Evolutionary conservation across 2,797 vertebrate genomes (phyloP).

Genomic region (Neoniphon sammara): DNA sequence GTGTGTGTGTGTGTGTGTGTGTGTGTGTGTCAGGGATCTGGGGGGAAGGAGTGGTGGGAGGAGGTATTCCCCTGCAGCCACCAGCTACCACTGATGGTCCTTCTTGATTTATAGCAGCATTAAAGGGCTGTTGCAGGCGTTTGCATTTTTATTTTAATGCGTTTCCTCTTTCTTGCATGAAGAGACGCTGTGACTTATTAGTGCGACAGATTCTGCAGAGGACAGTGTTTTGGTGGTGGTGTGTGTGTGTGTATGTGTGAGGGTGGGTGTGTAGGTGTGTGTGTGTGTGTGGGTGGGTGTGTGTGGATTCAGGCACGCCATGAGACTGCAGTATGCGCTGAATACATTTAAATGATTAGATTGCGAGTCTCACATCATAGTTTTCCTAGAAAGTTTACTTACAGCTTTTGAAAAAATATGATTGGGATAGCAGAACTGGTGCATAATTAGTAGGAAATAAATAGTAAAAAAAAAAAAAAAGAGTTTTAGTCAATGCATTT

Average conservation of each 20-base stretch:
- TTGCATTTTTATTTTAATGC: conserved; percentile 75
- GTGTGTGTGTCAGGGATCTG: conserved; percentile 27
- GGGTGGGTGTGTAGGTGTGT: conserved; percentile 15
- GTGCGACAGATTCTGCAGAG: conserved; percentile 60
- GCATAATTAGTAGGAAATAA: neutral
- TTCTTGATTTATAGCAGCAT: conserved; percentile 75
- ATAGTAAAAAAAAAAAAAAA: too few relatives aligned
- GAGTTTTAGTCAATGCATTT: neutral
- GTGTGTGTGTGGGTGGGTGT: conserved; percentile 32
- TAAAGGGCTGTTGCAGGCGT: conserved; percentile 72
- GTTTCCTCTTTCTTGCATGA: conserved; percentile 70
- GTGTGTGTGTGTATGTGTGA: conserved; percentile 8
- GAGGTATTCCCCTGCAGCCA: conserved; percentile 51
- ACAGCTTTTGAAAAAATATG: neutral
- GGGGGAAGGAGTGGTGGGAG: neutral
- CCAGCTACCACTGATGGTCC: conserved; percentile 65
- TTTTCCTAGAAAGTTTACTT: conserved; percentile 32
- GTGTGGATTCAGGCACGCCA: conserved; percentile 27
- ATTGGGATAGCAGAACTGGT: conserved; percentile 2
- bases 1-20: neutral
- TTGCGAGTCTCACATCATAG: conserved; percentile 35
- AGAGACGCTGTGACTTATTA: conserved; percentile 72
- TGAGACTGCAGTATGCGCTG: conserved; percentile 50
- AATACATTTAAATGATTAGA: conserved; percentile 60
- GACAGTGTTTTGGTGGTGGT: conserved; percentile 49